Evolutionary conservation across 2,888 invertebrate genomes (phyloP), one percentile per base, ranked within the genome.

Genomic region (Caradrina kadenii): DNA sequence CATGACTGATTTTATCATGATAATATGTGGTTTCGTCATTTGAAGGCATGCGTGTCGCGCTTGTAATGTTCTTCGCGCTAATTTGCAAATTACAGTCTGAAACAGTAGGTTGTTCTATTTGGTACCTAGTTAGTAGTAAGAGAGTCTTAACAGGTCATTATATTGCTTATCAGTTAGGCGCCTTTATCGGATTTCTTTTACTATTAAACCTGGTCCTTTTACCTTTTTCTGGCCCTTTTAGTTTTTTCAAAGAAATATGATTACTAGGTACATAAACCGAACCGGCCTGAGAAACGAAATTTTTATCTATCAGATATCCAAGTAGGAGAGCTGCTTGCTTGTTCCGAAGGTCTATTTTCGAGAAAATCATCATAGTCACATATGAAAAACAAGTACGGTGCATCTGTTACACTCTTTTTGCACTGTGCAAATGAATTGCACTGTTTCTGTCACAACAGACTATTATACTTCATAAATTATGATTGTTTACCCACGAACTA

Each of bases 61-160:
- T 26, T 4, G n/a, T 35, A 54, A 7, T n/a, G 11, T 22, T 48
- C 11, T 22, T 26, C 7, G 2, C 11, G 17, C 35, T 62, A 19
- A 48, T 55, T 64, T 53, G 21, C 22, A 26, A 42, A 26, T 21
- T 15, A 22, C 15, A 11, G 6, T 56, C 22, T 58, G 42, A 35
- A 74, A 45, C 22, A 45, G n/a, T 52, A 49, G 17, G 22, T 45
- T 39, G 10, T 65, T 64, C 49, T 48, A 63, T 63, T 10, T 17
- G 21, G 11, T 52, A 45, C 45, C 39, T 11, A 39, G 49, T 55
- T 45, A 42, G 48, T 76, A 52, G 15, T 61, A 52, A 61, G 48
- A 22, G 39, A 68, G 35, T 64, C 53, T 64, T 62, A 64, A 80
- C 58, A 54, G 49, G 80, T 69, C 50, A 80, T 69, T 80, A 62